Evolutionary conservation across 2,888 invertebrate species (phyloP).

Genomic region (Acanthosepion lycidas): DNA sequence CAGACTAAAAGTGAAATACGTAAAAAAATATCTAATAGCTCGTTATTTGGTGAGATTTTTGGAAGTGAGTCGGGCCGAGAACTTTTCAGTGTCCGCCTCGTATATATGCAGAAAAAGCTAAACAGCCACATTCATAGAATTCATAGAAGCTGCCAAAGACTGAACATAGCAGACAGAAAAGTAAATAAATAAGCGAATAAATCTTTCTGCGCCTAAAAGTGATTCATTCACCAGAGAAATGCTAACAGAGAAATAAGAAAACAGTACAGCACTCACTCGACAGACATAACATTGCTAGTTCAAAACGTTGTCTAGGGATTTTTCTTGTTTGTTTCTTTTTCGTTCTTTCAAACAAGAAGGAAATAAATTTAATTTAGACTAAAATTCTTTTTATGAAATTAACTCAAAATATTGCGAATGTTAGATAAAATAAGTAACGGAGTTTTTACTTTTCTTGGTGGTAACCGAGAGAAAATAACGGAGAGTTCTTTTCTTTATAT

Average conservation of each 20-base stretch:
- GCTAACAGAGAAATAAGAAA: neutral
- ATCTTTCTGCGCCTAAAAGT: neutral
- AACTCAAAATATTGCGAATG: neutral
- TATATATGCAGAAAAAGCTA: too few relatives aligned
- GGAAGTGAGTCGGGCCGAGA: too few relatives aligned
- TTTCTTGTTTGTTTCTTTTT: neutral
- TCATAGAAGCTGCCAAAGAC: neutral
- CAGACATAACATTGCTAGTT: neutral
- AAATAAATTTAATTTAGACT: neutral
- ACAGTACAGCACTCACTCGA: neutral
- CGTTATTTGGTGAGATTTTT: too few relatives aligned
- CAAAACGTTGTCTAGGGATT: neutral
- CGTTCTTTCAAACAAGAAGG: neutral
- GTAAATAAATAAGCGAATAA: neutral
- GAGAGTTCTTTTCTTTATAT: too few relatives aligned
- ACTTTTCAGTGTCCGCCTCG: too few relatives aligned
- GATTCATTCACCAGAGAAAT: neutral
- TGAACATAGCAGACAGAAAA: neutral
- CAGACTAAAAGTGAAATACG: too few relatives aligned
- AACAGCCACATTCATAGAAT: neutral
- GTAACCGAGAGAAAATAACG: too few relatives aligned
- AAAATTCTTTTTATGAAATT: neutral
- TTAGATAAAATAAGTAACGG: too few relatives aligned
- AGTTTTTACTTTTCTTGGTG: too few relatives aligned
- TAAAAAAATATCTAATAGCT: too few relatives aligned